Evolutionary conservation across 2,113 vertebrate genomes (phyloP), one percentile per base, ranked within the genome.

Genomic region (Pardalotus punctatus): DNA sequence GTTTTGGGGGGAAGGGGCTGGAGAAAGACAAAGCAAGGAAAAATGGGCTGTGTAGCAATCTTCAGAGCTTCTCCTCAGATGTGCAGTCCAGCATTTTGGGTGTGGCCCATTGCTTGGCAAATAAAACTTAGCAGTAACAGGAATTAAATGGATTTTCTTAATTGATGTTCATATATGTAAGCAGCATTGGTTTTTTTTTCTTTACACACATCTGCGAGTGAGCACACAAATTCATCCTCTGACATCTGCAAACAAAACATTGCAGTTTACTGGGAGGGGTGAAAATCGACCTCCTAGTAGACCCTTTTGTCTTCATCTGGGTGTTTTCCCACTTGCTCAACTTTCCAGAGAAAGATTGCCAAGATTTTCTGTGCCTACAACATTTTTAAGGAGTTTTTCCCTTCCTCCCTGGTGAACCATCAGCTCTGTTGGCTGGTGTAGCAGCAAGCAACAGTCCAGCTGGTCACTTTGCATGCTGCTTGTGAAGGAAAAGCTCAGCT

Each of bases 291-390:
- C 84, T 87, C 88, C 79, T 83, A 13, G 64, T 43, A 86, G 83
- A 86, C 20, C 27, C 60, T 78, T 94, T 88, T 93, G 65, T 96
- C n/a, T 74, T 90, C 36, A 22, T 60, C 36, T 92, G 93, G 69
- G 78, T 90, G 80, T 83, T 94, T 96, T 94, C 72, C 79, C 56
- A 9, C 79, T 88, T 78, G 43, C 36, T 95, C 28, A 40, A 81
- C 47, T 80, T 93, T 80, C 70, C 81, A 78, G 54, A 91, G 88
- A 90, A 90, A 78, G 79, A 18, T 70, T 0, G 4, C 70, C 43
- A 50, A 72, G 66, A 42, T 54, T 72, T 86, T 40, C 47, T 69
- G 48, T 93, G 56, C 69, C 64, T 56, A 33, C 60, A 15, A 45
- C 71, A 43, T 91, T 94, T 94, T 78, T 64, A 12, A 62, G 54